These are phyloP conservation scores for Penaeus monodon DNA, from an alignment of 2,888 invertebrate species.

Conservation along the genomic window DNA sequence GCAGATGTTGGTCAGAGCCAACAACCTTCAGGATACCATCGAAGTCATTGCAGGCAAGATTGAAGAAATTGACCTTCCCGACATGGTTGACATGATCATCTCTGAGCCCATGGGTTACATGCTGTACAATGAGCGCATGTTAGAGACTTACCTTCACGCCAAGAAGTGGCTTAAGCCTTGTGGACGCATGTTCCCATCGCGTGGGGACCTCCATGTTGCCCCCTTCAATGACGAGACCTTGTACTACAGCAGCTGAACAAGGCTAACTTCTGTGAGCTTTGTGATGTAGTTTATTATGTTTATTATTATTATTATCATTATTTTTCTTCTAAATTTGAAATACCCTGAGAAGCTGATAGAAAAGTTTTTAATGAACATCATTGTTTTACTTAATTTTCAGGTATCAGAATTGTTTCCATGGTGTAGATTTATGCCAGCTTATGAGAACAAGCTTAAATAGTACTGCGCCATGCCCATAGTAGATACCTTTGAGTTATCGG, in stretches of 20 bases:
- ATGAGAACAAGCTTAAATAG: conserved; percentile 94
- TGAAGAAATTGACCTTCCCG: conserved; percentile 96
- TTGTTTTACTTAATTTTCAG: conserved; percentile 68
- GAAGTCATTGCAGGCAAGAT: conserved; percentile 97
- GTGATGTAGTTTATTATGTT: neutral
- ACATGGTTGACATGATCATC: conserved; percentile 95
- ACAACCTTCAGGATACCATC: conserved; percentile 88
- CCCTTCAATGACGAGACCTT: conserved; percentile 98
- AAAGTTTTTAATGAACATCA: neutral
- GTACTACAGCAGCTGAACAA: conserved; percentile 97
- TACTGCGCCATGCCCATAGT: conserved; percentile 98
- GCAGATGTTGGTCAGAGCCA: conserved; percentile 86
- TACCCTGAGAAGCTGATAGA: too few species aligned
- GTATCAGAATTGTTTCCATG: conserved; percentile 97
- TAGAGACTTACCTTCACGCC: conserved; percentile 97
- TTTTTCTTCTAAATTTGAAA: too few species aligned
- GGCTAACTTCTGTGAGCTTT: conserved; percentile 88
- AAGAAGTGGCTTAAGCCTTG: conserved; percentile 95
- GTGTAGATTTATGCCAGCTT: conserved; percentile 92
- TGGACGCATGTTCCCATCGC: conserved; percentile 95
- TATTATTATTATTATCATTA: too few species aligned
- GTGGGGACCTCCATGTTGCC: conserved; percentile 96
- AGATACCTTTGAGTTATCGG: conserved; percentile 97
- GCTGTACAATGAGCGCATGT: conserved; percentile 98
- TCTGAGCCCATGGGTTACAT: conserved; percentile 99